Evolutionary conservation across 2,888 invertebrate genomes (phyloP).

Genomic region (Hermaeophaga mercurialis): DNA sequence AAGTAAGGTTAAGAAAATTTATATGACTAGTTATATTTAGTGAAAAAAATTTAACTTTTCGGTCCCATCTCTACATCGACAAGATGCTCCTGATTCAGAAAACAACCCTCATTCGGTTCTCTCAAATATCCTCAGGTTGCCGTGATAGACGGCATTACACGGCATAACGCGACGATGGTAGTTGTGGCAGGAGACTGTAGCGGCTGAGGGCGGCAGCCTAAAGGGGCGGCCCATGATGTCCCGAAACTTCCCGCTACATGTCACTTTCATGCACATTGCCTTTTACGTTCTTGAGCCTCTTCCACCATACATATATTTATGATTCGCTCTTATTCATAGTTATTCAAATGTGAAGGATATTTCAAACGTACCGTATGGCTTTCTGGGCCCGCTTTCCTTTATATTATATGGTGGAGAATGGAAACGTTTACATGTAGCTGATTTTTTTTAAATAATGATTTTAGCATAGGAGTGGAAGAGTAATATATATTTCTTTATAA

Average conservation of each 20-base stretch:
- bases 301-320: slow-evolving; percentile 38
- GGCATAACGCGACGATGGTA: slow-evolving; percentile 25
- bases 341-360: slow-evolving; percentile 41
- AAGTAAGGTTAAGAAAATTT: too few species aligned
- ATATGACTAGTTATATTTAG: too few species aligned
- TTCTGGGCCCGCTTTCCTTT: slow-evolving; percentile 1
- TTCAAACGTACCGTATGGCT: slow-evolving; percentile 6
- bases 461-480: too few species aligned
- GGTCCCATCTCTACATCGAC: neutral
- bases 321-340: slow-evolving; percentile 47
- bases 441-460: too few species aligned
- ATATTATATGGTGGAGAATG: neutral
- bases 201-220: neutral
- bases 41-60: too few species aligned
- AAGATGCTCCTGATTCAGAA: slow-evolving; percentile 3
- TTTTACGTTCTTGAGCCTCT: slow-evolving; percentile 20
- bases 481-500: too few species aligned
- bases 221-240: slow-evolving; percentile 16
- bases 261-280: slow-evolving; percentile 32
- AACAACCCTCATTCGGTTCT: neutral
- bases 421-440: neutral
- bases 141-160: slow-evolving; percentile 32
- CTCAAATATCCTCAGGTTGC: slow-evolving; percentile 33
- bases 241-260: slow-evolving; percentile 33
- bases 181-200: neutral